Conservation (phyloP, 2,113 vertebrate species). For the Chloropsis hardwickii region DNA sequence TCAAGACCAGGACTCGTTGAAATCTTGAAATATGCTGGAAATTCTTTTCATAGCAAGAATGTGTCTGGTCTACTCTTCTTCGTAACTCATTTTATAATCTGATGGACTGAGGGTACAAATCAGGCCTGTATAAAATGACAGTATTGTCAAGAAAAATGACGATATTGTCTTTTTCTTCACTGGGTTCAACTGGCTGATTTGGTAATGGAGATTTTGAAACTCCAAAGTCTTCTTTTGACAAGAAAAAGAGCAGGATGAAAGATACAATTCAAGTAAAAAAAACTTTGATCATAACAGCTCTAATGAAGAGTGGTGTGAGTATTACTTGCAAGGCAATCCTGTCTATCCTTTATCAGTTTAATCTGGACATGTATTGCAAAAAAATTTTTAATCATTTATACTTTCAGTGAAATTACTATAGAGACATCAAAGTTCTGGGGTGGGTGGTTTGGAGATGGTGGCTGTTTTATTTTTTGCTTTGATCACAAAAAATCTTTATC, state of each 20-base stretch:
- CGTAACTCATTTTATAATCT: not conserved
- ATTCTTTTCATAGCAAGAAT: not conserved
- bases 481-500: not conserved
- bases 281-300: not conserved
- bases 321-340: slow-evolving; percentile 2
- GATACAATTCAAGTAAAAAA: not conserved
- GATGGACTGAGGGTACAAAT: not conserved
- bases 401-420: not conserved
- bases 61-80: slow-evolving; percentile 13
- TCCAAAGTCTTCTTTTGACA: not conserved
- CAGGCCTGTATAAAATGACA: not conserved
- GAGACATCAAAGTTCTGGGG: not conserved
- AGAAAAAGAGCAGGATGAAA: not conserved
- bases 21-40: slow-evolving; percentile 14
- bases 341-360: not conserved
- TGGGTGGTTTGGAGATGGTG: not conserved
- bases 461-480: slow-evolving; percentile 20
- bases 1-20: slow-evolving; percentile 17
- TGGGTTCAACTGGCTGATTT: not conserved
- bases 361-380: not conserved
- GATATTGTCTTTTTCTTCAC: not conserved
- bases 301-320: not conserved
- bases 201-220: not conserved
- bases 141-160: not conserved
- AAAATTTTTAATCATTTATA: not conserved